Base-by-base conservation (phyloP, 2,888 invertebrate species). In the Ectobius pallidus region DNA sequence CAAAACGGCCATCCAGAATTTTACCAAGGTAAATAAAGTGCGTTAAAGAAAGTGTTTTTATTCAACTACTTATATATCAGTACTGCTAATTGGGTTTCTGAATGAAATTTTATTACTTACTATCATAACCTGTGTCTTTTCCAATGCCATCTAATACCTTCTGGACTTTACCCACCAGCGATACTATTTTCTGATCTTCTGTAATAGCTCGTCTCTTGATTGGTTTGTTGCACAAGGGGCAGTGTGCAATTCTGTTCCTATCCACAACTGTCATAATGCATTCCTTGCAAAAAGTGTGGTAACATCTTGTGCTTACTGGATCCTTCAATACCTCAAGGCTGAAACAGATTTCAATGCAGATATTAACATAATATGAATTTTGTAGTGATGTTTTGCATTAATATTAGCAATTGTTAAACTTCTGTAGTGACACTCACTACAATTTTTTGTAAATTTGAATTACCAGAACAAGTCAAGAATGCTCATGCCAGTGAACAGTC, bases 261-360 rank as follows among this genome's bases (percentile, higher is more conserved):
- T 63, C 42, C 14, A 63, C 25, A 34, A 63, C 42, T 42, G 25
- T 63, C 63, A 63, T 63, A 25, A 63, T 42, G 25, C 63, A 63
- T 3, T 14, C 20, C 34, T 20, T 1, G 16, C 63, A 63, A n/a
- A 63, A 63, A 34, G 25, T 16, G 42, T 63, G 63, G 14, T 7
- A 20, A 34, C 63, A 63, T 42, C 25, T 25, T 22, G 63, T 63
- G n/a, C 42, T 18, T 2, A 39, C 42, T 3, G 63, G 63, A 63
- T 42, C 42, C 1, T 25, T 14, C 63, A 63, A 22, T 9, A 63
- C 20, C 14, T 63, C 63, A 4, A 63, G 6, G 16, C 63, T 63
- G 63, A 4, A 62, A 62, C n/a, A 46, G 20, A 46, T 9, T 9
- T 4, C 20, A 2, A 9, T 6, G 4, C 18, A 18, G 1, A 2